phyloP scores from a whole-genome alignment of 2,113 vertebrate species.

The Archocentrus centrarchus region DNA sequence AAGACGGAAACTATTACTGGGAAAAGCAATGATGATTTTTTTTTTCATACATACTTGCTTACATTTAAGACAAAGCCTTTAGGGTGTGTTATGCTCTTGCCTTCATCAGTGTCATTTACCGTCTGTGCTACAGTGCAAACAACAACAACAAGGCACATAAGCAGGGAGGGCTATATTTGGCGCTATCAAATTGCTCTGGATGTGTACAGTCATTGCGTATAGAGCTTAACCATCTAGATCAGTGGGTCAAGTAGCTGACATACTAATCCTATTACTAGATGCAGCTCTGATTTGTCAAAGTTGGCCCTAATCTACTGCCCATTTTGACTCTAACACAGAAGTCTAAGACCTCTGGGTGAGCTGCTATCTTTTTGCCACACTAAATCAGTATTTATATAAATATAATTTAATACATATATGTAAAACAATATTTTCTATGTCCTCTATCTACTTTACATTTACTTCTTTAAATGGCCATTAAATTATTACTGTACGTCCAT shows the following conservation, averaged over 20 bases:
- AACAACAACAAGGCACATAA: slow-evolving; percentile 15
- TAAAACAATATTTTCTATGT: neutral
- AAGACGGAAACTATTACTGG: slow-evolving; percentile 16
- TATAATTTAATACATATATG: neutral
- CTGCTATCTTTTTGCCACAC: slow-evolving; percentile 4
- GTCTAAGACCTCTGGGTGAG: slow-evolving; percentile 8
- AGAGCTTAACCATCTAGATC: slow-evolving; percentile 70
- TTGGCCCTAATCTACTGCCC: slow-evolving; percentile 66
- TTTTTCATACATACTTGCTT: slow-evolving; percentile 4
- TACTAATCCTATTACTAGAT: slow-evolving; percentile 69
- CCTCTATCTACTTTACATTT: neutral
- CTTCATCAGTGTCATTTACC: neutral
- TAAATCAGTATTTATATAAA: neutral
- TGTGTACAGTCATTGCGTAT: slow-evolving; percentile 44
- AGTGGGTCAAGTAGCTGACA: slow-evolving; percentile 72
- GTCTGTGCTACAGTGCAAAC: slow-evolving; percentile 16
- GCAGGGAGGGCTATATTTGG: slow-evolving; percentile 4
- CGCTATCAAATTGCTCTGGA: slow-evolving; percentile 21
- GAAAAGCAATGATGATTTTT: slow-evolving; percentile 11
- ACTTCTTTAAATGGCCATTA: neutral
- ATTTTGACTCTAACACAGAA: slow-evolving; percentile 34
- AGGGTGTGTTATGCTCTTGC: neutral
- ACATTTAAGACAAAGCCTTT: slow-evolving; percentile 19
- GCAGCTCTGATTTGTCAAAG: slow-evolving; percentile 63
- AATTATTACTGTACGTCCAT: neutral